A percentile compares a stretch with the other conserved stretches of the same genome.
These are phyloP conservation scores for Galbula dea DNA, from an alignment of 2,113 vertebrate species.

Conservation along the genomic window DNA sequence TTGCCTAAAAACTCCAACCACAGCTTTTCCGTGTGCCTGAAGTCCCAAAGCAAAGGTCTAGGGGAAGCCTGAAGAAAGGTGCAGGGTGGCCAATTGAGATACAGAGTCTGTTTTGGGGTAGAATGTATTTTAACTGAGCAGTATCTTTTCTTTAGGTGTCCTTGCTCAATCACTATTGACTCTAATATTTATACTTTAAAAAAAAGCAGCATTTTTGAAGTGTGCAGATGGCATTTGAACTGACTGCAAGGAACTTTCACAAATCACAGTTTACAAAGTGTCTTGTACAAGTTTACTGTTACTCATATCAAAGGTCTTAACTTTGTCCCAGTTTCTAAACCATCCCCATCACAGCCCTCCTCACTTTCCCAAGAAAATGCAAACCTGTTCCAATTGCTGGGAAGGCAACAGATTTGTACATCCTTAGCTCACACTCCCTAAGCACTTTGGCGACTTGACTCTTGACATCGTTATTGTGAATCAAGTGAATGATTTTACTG, in stretches of 20 bases:
- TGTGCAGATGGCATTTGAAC: neutral
- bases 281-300: neutral
- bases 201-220: neutral
- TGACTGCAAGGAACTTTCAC: neutral
- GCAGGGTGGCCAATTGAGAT: neutral
- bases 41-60: neutral
- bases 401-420: conserved; percentile 79
- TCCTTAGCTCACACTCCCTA: conserved; percentile 70
- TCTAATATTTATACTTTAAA: neutral
- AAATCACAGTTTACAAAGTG: neutral
- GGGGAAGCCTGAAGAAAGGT: neutral
- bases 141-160: neutral
- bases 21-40: neutral
- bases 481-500: conserved; percentile 84
- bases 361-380: neutral
- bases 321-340: neutral
- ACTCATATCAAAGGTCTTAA: neutral
- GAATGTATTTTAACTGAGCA: neutral
- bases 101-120: neutral
- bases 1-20: neutral
- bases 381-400: conserved; percentile 93
- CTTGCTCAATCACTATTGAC: neutral
- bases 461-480: conserved; percentile 53
- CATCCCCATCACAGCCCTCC: neutral
- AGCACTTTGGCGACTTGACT: conserved; percentile 70